phyloP scores from a whole-genome alignment of 2,113 vertebrate genomes.

The Caranx melampygus region DNA sequence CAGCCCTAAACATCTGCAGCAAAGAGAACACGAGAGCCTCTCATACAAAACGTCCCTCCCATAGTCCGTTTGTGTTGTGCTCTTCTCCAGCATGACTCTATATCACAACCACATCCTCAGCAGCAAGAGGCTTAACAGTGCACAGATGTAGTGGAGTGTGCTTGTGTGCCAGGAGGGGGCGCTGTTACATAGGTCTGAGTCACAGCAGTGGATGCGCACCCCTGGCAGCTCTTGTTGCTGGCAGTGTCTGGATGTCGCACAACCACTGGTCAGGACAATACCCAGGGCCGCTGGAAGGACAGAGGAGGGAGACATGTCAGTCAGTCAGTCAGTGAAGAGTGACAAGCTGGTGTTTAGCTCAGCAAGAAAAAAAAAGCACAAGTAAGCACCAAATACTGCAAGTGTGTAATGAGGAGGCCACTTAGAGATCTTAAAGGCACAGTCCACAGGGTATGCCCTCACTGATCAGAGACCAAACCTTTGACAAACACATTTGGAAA shows the following conservation, averaged over 20 bases:
- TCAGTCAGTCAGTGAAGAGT: constrained; percentile 60
- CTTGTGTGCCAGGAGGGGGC: constrained; percentile 62
- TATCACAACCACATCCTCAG: constrained; percentile 74
- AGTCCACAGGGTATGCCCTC: constrained; percentile 14
- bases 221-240: constrained; percentile 93
- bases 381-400: constrained; percentile 72
- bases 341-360: constrained; percentile 67
- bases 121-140: constrained; percentile 75
- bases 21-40: constrained; percentile 22
- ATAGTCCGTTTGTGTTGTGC: constrained; percentile 32
- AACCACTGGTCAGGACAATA: constrained; percentile 90
- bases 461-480: constrained; percentile 30
- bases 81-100: constrained; percentile 17
- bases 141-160: constrained; percentile 78
- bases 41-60: constrained; percentile 23
- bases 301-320: constrained; percentile 41
- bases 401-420: constrained; percentile 69
- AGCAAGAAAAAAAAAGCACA: constrained; percentile 73
- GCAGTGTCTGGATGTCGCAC: constrained; percentile 92
- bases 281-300: constrained; percentile 87
- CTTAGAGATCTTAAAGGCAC: constrained; percentile 54
- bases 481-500: constrained; percentile 11
- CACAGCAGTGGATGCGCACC: constrained; percentile 91
- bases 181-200: constrained; percentile 86
- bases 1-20: constrained; percentile 38